Evolutionary conservation across 2,888 invertebrate species (phyloP), one percentile per base, ranked within the genome.

Genomic region (Aphidius colemani): DNA sequence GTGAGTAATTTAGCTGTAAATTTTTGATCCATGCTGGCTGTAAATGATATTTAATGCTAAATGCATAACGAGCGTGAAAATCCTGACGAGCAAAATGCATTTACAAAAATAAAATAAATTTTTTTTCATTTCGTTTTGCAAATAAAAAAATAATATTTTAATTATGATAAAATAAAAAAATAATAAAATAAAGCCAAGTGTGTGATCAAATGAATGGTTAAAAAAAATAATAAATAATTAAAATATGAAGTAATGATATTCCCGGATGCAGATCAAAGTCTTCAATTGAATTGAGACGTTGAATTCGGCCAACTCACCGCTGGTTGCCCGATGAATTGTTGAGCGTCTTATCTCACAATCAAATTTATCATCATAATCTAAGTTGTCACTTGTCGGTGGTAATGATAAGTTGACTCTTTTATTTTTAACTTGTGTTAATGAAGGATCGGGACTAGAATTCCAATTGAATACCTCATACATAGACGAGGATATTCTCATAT

Each of bases 381-480:
- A 81, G 81, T 80, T 79, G 80, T 81, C 82, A 74, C 77, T 80
- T 71, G 78, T 78, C 75, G 80, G 82, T 78, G 81, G 81, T 75
- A 80, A 75, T 74, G 79, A 78, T 78, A 82, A 80, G 75, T 79
- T 81, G 75, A 80, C 81, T 79, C 81, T 81, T 76, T 81, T 81
- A 78, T 74, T 77, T 79, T 79, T 80, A 73, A 75, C 81, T 72
- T 81, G 77, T 74, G 78, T 81, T 80, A 80, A 74, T 72, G 78
- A 78, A 76, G 82, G 77, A 75, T 82, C 81, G 73, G 82, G 78
- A 73, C 79, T 78, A 78, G 78, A 76, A 77, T 83, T 87, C 89
- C 89, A 88, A 86, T 88, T 87, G 84, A 89, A 88, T 78, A 89
- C 88, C 85, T 89, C 89, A 84, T 89, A 89, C 88, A 89, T 89